These are phyloP conservation scores for Sebastiscus albofasciatus DNA, from an alignment of 2,797 vertebrate genomes.

Conservation along the genomic window DNA sequence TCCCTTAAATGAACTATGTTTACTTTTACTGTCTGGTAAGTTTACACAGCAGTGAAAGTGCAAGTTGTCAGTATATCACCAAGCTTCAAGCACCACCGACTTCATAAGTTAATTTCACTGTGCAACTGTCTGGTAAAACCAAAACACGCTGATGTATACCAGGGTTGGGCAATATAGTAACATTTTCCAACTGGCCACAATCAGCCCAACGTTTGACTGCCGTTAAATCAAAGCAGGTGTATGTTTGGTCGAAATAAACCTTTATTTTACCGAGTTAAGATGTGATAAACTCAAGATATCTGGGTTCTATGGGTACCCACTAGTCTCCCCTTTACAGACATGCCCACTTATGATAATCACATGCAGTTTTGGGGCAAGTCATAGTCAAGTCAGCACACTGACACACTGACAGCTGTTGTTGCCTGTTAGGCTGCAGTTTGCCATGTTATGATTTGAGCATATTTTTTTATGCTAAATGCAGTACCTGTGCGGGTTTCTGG, in stretches of 20 bases:
- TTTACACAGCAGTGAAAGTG: neutral
- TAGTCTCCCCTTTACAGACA: too few relatives aligned
- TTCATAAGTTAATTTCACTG: slow-evolving; percentile 19
- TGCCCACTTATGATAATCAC: too few relatives aligned
- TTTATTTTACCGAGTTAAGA: too few relatives aligned
- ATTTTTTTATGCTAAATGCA: too few relatives aligned
- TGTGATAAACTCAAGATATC: too few relatives aligned
- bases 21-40: slow-evolving; percentile 20
- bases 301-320: too few relatives aligned
- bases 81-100: neutral
- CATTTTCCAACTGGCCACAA: neutral
- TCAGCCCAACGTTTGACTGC: neutral
- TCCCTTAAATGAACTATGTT: neutral
- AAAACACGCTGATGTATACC: neutral
- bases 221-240: neutral
- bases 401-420: too few relatives aligned
- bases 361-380: too few relatives aligned
- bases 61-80: neutral
- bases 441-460: too few relatives aligned
- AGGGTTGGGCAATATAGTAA: too few relatives aligned
- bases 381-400: too few relatives aligned
- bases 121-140: neutral
- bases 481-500: too few relatives aligned
- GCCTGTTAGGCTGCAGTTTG: accelerated
- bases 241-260: neutral